A percentile compares a stretch with the other conserved stretches of the same genome.
These are phyloP conservation scores for Coranthus polyacanthus DNA, from an alignment of 2,797 vertebrate species.

Conservation along the genomic window DNA sequence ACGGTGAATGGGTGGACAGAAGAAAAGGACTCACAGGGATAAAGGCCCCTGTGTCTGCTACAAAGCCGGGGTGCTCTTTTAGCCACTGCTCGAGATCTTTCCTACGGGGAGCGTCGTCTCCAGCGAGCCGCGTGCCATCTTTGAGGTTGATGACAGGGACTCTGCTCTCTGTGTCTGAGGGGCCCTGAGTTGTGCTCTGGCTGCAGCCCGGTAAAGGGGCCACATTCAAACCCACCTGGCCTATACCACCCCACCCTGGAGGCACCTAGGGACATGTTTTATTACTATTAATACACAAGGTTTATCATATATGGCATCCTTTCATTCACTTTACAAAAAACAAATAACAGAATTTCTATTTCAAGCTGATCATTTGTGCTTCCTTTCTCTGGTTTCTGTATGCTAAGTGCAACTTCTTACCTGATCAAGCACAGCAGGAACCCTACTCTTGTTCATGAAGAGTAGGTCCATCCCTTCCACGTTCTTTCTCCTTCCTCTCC, in stretches of 20 bases:
- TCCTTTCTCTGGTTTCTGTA: too few relatives aligned
- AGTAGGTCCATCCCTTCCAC: constrained; percentile 96
- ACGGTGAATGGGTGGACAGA: not conserved
- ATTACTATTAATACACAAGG: not conserved
- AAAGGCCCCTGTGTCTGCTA: constrained; percentile 95
- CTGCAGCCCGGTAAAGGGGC: constrained; percentile 77
- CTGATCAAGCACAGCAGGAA: constrained; percentile 84
- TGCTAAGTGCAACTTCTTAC: constrained; percentile 82
- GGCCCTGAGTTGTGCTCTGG: constrained; percentile 82
- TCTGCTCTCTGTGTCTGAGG: constrained; percentile 89
- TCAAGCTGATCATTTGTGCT: not conserved
- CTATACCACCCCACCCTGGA: constrained; percentile 87
- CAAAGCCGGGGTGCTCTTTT: constrained; percentile 95
- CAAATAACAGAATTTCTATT: not conserved
- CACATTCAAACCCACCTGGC: constrained; percentile 84
- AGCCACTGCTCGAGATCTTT: constrained; percentile 97
- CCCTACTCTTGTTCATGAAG: constrained; percentile 91
- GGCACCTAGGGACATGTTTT: constrained; percentile 82
- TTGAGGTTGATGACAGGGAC: constrained; percentile 98
- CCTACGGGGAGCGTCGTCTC: constrained; percentile 94
- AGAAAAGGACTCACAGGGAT: constrained; percentile 89
- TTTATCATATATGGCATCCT: not conserved
- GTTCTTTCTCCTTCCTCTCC: constrained; percentile 96
- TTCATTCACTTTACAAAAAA: too few relatives aligned
- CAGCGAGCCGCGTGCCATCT: constrained; percentile 96